These are phyloP conservation scores for Druon quercuslanigerum DNA, from an alignment of 1,140 invertebrate genomes.

Conservation along the genomic window DNA sequence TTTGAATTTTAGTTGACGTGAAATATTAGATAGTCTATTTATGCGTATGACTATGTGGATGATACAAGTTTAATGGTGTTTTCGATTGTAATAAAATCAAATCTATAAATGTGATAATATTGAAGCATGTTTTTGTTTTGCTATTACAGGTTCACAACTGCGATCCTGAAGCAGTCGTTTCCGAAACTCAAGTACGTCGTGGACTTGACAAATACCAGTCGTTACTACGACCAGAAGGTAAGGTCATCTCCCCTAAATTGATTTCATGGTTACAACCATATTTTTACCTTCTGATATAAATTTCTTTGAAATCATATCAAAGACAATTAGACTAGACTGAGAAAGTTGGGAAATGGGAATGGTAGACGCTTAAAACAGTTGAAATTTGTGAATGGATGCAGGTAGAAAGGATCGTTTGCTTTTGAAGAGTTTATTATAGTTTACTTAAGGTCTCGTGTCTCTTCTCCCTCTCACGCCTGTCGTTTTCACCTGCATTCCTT, in stretches of 20 bases:
- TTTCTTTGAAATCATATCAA: too few species aligned
- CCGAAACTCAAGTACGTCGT: slow-evolving; percentile 80
- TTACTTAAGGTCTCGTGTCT: neutral
- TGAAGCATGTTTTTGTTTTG: slow-evolving; percentile 25
- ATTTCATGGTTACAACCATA: neutral
- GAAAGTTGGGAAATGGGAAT: too few species aligned
- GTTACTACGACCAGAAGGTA: slow-evolving; percentile 80
- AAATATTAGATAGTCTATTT: too few species aligned
- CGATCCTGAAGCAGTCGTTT: slow-evolving; percentile 71
- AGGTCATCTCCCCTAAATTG: slow-evolving; percentile 41
- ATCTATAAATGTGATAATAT: slow-evolving; percentile 1
- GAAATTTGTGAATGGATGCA: too few species aligned
- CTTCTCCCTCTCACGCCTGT: slow-evolving; percentile 27
- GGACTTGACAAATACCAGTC: slow-evolving; percentile 82
- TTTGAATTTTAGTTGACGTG: too few species aligned
- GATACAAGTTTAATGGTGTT: slow-evolving; percentile 10
- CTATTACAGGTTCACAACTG: slow-evolving; percentile 75
- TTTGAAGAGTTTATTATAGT: neutral
- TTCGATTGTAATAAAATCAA: neutral
- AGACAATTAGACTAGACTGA: too few species aligned
- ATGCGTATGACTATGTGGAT: neutral
- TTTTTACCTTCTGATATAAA: neutral
- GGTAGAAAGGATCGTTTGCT: neutral
- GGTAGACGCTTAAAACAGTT: too few species aligned
- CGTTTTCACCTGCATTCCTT: slow-evolving; percentile 51